Percentiles rank a stretch among this genome's conserved stretches.
Evolutionary conservation across 2,888 invertebrate genomes (phyloP).

Genomic region (Tachina fera): DNA sequence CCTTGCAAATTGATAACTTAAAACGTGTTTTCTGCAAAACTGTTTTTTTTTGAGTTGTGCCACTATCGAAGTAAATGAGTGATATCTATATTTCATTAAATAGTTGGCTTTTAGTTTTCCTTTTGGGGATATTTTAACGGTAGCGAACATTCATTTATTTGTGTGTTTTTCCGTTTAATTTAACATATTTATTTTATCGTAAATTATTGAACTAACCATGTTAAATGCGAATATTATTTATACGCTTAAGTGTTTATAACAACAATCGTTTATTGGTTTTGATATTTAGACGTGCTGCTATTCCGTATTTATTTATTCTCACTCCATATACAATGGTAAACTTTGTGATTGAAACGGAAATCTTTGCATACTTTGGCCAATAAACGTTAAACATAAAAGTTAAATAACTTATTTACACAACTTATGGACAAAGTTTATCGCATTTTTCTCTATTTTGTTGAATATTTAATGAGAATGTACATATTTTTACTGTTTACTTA

Average conservation of each 20-base stretch:
- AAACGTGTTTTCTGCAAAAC: no score
- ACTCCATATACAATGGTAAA: not conserved
- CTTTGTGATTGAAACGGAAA: slow-evolving; percentile 25
- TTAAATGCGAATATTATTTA: not conserved
- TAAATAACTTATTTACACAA: not conserved
- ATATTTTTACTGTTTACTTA: not conserved
- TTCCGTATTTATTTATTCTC: slow-evolving; percentile 6
- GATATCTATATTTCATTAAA: not conserved
- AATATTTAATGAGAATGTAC: slow-evolving; percentile 23
- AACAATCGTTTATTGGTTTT: slow-evolving; percentile 1
- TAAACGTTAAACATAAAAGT: slow-evolving; percentile 25
- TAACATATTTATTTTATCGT: not conserved
- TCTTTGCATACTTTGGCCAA: slow-evolving; percentile 40
- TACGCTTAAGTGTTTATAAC: no score
- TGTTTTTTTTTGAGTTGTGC: no score
- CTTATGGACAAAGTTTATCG: not conserved
- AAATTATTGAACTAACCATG: slow-evolving; percentile 9
- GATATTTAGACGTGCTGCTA: not conserved
- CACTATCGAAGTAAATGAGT: no score
- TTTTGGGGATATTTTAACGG: slow-evolving; percentile 31
- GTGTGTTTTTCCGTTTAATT: not conserved
- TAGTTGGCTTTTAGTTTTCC: slow-evolving; percentile 10
- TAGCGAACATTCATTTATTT: not conserved
- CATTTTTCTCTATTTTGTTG: slow-evolving; percentile 3
- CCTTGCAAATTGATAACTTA: no score